A percentile compares a stretch with the other conserved stretches of the same genome.
These are phyloP conservation scores for Mormyrus proboscirostris DNA, from an alignment of 2,797 vertebrate species.

Conservation along the genomic window DNA sequence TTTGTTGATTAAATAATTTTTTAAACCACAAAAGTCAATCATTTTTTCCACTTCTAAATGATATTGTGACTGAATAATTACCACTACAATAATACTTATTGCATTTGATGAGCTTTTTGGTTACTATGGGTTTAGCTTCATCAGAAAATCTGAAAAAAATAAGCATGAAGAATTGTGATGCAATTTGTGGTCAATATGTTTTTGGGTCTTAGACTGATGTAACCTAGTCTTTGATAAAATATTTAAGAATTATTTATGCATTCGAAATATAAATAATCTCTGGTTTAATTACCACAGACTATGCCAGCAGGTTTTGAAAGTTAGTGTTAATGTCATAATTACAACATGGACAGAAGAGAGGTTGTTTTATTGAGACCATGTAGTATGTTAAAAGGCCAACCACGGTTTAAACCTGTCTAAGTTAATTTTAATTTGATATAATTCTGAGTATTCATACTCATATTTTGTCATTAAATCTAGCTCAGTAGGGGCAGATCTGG, in stretches of 20 bases:
- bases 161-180: background rate
- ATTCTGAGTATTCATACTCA: background rate
- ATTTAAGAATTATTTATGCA: slow-evolving; percentile 14
- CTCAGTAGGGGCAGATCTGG: background rate
- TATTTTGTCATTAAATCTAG: background rate
- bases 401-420: background rate
- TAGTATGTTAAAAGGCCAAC: background rate
- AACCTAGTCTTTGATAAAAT: slow-evolving; percentile 4
- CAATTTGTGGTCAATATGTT: slow-evolving; percentile 9
- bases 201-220: background rate
- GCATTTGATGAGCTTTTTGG: background rate
- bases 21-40: background rate
- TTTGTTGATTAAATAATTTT: background rate
- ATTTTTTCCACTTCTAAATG: background rate
- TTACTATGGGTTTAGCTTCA: background rate
- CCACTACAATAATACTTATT: background rate
- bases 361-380: background rate
- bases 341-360: background rate
- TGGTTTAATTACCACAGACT: slow-evolving; percentile 9
- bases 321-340: background rate
- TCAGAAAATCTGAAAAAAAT: background rate
- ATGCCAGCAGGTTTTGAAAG: background rate
- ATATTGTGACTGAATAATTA: background rate
- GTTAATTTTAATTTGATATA: background rate
- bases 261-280: slow-evolving; percentile 8